Percentiles rank a stretch among this genome's conserved stretches.
These are phyloP conservation scores for Balearica regulorum DNA, from an alignment of 2,797 vertebrate species.

Conservation along the genomic window DNA sequence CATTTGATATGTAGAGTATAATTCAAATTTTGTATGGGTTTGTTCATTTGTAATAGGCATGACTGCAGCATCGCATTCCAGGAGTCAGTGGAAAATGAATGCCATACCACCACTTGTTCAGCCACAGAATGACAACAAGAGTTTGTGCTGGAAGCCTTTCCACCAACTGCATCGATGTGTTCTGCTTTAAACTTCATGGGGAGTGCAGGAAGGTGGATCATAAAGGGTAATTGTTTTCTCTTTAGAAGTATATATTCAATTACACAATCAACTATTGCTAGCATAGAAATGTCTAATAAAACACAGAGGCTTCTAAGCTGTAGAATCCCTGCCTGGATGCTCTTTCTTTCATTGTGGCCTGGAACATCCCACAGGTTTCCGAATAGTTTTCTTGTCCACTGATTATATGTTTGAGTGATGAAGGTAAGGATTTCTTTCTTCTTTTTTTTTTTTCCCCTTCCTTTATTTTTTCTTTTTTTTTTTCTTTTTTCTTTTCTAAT, in stretches of 20 bases:
- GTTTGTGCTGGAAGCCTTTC: neutral
- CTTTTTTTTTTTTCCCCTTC: fast-evolving
- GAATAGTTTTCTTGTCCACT: neutral
- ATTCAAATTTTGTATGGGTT: neutral
- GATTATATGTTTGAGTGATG: neutral
- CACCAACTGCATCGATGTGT: neutral
- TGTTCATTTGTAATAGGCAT: neutral
- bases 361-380: neutral
- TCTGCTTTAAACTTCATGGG: neutral
- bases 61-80: neutral
- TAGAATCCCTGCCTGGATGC: neutral
- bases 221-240: neutral
- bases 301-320: neutral
- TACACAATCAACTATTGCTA: neutral
- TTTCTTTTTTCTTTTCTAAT: neutral
- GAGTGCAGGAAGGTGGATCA: neutral
- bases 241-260: neutral
- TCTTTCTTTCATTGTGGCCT: neutral
- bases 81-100: neutral
- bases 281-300: neutral
- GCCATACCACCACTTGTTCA: neutral
- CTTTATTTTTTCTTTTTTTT: fast-evolving
- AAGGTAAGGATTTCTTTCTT: neutral
- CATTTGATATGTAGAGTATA: neutral
- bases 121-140: neutral